phyloP scores from a whole-genome alignment of 92 coral and sea anemone genomes.

The Paragorgia papillata region DNA sequence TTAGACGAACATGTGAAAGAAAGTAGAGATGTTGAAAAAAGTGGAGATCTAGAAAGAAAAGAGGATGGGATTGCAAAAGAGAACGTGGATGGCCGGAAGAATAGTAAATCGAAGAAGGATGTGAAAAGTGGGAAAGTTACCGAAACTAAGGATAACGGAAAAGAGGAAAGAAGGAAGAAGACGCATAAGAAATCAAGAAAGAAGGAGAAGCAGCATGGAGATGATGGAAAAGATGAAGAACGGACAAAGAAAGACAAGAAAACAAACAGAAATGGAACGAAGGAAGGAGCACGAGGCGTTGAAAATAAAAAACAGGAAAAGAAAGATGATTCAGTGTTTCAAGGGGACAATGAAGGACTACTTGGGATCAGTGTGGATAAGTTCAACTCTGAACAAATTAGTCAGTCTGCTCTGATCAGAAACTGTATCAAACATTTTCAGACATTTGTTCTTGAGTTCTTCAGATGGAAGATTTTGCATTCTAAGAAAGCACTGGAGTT shows the following conservation, averaged over 20 bases:
- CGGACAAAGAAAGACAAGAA: constrained; percentile 2
- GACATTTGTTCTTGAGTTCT: constrained; percentile 28
- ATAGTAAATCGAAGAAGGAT: background rate
- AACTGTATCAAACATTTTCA: constrained; percentile 29
- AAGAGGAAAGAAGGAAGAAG: background rate
- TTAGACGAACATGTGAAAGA: background rate
- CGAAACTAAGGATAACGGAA: background rate
- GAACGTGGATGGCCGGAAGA: background rate
- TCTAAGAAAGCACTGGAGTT: constrained; percentile 1
- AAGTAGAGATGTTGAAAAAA: constrained; percentile 16
- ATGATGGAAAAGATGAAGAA: background rate
- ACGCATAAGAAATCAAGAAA: constrained; percentile 8
- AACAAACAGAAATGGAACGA: constrained; percentile 1
- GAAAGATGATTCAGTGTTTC: background rate
- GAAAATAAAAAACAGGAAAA: background rate
- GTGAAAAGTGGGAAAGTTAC: background rate
- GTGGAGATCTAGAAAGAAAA: background rate
- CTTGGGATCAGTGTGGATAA: background rate
- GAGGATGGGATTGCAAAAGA: background rate
- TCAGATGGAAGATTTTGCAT: constrained; percentile 32
- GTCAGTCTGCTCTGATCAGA: constrained; percentile 28
- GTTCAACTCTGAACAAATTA: background rate
- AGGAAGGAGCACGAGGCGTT: background rate
- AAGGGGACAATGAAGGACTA: background rate
- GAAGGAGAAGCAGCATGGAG: background rate